Evolutionary conservation across 1,140 invertebrate genomes (phyloP), one percentile per base, ranked within the genome.

Genomic region (Tigriopus japonicus): DNA sequence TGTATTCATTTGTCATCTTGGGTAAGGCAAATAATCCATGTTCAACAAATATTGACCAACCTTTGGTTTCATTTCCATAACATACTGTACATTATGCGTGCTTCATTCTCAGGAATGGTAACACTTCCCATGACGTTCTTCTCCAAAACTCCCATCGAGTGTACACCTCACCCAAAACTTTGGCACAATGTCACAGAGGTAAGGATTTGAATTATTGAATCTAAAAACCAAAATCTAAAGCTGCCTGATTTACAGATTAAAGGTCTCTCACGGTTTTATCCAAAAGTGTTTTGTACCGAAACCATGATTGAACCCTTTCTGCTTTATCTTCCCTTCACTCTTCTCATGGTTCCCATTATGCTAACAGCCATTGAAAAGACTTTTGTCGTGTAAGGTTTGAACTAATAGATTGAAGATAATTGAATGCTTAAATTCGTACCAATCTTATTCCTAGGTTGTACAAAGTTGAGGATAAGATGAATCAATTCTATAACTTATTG

Each of bases 41-140:
- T 9, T 35, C 9, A 35, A 35, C 28, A 35, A 35, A 35, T 35
- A 35, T 35, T 35, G 28, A 35, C 28, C 28, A 3, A 35, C 28
- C 28, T 5, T 35, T 35, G 28, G 28, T 35, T 9, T 35, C 3
- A 35, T 49, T 49, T 59, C 21, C 51, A 60, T 42, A 21, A 12
- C 15, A 52, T 19, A 24, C n/a, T n/a, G n/a, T n/a, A n/a, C n/a
- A n/a, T n/a, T n/a, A n/a, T n/a, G n/a, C n/a, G n/a, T n/a, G n/a
- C n/a, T n/a, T n/a, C n/a, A n/a, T 60, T 49, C 13, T 6, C 14
- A 35, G 28, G 28, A 9, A 35, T 35, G 28, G 28, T 35, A 35
- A 35, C 28, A 35, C 45, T 60, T 15, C 58, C 58, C 13, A 60
- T 60, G 58, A 60, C 58, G 15, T 60, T 60, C 28, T 60, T 60